These are phyloP conservation scores for Stomatorhinus walkeri DNA, from an alignment of 2,797 vertebrate species.

Conservation along the genomic window DNA sequence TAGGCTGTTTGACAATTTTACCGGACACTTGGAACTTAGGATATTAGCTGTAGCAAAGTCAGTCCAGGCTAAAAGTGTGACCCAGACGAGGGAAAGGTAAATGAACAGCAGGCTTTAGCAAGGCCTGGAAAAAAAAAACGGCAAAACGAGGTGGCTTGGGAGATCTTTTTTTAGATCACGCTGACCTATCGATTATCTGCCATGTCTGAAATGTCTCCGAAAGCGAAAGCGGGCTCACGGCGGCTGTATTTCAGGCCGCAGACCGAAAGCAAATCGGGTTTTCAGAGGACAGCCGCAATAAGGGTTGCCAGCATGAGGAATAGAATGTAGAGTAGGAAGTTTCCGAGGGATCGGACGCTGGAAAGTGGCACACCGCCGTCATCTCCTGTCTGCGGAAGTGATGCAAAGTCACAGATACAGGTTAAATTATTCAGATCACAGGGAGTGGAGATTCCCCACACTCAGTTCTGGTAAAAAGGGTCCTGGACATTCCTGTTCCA, in stretches of 20 bases:
- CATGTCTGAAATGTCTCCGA: slow-evolving; percentile 7
- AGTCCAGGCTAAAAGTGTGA: neutral
- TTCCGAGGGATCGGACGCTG: neutral
- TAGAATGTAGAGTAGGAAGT: neutral
- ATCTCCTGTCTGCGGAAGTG: neutral
- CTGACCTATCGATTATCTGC: slow-evolving; percentile 9
- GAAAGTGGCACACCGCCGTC: neutral
- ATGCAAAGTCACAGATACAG: neutral
- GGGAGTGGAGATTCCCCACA: slow-evolving; percentile 9
- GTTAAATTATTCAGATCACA: slow-evolving; percentile 15
- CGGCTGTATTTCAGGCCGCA: neutral
- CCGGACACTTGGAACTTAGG: neutral
- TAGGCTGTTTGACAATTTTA: neutral
- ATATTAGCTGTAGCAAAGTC: neutral
- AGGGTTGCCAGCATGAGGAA: neutral
- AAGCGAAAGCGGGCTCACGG: neutral
- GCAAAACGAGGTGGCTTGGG: neutral
- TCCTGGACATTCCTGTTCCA: neutral
- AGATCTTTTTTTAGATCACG: neutral
- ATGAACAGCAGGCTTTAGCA: neutral
- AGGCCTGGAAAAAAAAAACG: neutral
- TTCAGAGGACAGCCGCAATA: neutral
- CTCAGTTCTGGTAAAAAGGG: slow-evolving; percentile 10
- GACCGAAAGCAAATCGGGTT: neutral
- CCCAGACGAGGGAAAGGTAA: neutral